Evolutionary conservation across 2,113 vertebrate genomes (phyloP), one percentile per base, ranked within the genome.

Genomic region (Ornithorhynchus anatinus): DNA sequence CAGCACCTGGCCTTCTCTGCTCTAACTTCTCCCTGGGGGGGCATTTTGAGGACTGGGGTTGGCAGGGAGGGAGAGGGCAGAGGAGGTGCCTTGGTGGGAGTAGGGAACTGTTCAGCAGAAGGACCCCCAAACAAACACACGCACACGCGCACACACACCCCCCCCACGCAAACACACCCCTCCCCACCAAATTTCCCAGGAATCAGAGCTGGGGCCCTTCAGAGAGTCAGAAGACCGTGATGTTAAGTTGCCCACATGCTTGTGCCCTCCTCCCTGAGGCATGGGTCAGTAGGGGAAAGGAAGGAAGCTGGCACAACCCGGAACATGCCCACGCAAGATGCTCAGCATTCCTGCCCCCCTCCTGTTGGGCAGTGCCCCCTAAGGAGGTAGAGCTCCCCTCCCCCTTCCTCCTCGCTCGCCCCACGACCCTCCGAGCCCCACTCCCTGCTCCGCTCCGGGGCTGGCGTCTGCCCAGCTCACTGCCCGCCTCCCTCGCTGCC

Each of bases 401-500:
- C 71, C 50, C 23, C 48, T n/a, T 25, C 25, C 25, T 36, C 42
- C 33, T 47, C 16, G 58, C 6, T 39, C 50, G 59, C 53, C 58
- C 69, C 74, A 72, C 74, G 54, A 82, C 63, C 4, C 48, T 65
- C 36, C 61, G 40, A 78, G 74, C 74, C 54, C 75, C 65, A 39
- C 19, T 71, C 27, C 8, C 61, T 56, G 16, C 37, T 62, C 3
- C 58, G 77, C 77, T 81, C 59, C 43, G 44, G 81, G 85, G 80
- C 85, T 82, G 85, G 85, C 80, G 84, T 82, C 85, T 83, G 82
- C 81, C 47, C 14, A 27, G 47, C 47, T 50, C 14, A 10, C 47
- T 50, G 25, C 75, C 59, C 69, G 68, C 82, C 82, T 79, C 79
- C 75, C 82, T 66, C 81, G 82, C 78, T 59, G 7, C 85, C 82